These are phyloP conservation scores for Halcyon chelicuti DNA, from an alignment of 2,797 vertebrate genomes.

Conservation along the genomic window DNA sequence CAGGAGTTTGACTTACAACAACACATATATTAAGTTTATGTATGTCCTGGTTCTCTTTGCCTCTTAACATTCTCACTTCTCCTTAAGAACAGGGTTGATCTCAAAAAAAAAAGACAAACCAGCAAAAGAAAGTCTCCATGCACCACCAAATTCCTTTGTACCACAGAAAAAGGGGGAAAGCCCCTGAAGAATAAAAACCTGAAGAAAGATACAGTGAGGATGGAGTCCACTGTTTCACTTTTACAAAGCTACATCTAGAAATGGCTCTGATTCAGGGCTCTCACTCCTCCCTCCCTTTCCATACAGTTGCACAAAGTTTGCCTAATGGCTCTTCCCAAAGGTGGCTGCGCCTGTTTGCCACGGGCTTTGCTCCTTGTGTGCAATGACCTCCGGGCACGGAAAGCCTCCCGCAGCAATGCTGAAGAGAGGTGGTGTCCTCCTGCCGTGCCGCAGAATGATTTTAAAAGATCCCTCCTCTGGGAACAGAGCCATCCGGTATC, in stretches of 20 bases:
- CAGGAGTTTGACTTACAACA: background rate
- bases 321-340: background rate
- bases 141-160: background rate
- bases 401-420: background rate
- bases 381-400: background rate
- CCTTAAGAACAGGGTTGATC: background rate
- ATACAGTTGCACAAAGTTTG: rapidly evolving
- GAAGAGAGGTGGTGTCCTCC: background rate
- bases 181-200: background rate
- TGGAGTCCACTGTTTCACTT: background rate
- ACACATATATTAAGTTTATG: background rate
- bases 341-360: background rate
- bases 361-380: background rate
- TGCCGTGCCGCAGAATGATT: background rate
- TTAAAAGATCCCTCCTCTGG: background rate
- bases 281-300: background rate
- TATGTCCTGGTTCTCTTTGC: background rate
- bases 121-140: background rate
- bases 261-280: background rate
- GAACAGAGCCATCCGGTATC: background rate
- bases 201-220: background rate
- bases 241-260: background rate
- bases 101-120: background rate
- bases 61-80: background rate
- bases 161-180: background rate